Evolutionary conservation across 2,888 invertebrate genomes (phyloP), one percentile per base, ranked within the genome.

Genomic region (Netelia fuscicornis): DNA sequence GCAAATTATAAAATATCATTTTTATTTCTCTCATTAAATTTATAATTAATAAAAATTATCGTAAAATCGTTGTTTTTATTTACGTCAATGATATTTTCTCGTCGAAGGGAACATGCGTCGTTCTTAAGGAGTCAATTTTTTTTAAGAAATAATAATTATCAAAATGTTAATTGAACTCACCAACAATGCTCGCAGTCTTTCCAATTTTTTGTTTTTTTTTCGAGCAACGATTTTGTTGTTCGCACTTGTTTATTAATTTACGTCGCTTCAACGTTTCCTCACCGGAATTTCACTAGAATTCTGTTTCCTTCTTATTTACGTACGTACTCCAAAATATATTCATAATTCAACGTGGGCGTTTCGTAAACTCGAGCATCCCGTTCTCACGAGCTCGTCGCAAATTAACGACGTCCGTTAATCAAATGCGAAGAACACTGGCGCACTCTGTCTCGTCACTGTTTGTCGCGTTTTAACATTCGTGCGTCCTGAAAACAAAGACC

Each of bases 361-460:
- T 44, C 25, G 23, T 78, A 81, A 84, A 62, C 52, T 74, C 68
- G 68, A 72, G 70, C 81, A 81, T 81, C 84, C 78, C 81, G 84
- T 84, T 84, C 84, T 84, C 81, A 81, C 77, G 74, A 68, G 77
- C 78, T 54, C 42, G 72, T 37, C 67, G 52, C 17, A 20, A 81
- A 84, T 84, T 84, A 84, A 81, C 84, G 74, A 84, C 81, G 84
- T 84, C 84, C 84, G 84, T 81, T 78, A 81, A 78, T 81, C 58
- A 77, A 74, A 77, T 64, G 56, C 68, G 67, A 10, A 70, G 78
- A 78, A 75, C 74, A 37, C 67, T 79, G 13, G 20, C 5, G 20
- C 58, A 44, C 67, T 74, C 1, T 30, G 58, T 79, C 54, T 62
- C 9, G 56, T 30, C 68, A 64, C 64, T 81, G 48, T 78, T 60